Evolutionary conservation across 2,113 vertebrate genomes (phyloP).

Genomic region (Phocoena phocoena): DNA sequence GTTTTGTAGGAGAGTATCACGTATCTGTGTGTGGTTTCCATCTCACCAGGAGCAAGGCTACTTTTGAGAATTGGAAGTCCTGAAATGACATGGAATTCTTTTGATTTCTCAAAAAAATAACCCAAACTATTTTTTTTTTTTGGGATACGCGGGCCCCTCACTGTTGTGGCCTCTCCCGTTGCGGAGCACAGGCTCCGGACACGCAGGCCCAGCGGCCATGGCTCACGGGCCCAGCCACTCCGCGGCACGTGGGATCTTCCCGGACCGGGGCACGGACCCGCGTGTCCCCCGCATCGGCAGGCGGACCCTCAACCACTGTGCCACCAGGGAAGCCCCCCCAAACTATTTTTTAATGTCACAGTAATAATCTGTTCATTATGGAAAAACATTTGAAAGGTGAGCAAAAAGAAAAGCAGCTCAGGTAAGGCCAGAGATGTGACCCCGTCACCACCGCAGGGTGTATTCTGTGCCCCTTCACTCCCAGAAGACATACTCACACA

Average conservation of each 20-base stretch:
- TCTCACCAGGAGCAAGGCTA: background rate
- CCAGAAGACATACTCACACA: accelerated
- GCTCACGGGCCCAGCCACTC: too few species aligned
- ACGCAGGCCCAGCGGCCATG: too few species aligned
- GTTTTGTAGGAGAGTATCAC: accelerated
- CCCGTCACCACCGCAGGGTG: accelerated
- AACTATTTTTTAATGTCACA: background rate
- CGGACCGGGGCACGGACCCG: accelerated
- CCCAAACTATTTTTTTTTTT: background rate
- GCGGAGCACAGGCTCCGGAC: too few species aligned
- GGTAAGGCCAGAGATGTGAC: background rate
- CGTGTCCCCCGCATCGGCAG: too few species aligned
- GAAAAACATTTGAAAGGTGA: background rate
- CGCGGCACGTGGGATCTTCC: accelerated
- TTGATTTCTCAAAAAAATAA: background rate
- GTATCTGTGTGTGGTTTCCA: background rate
- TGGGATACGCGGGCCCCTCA: accelerated
- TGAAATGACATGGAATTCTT: background rate
- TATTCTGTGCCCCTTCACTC: background rate
- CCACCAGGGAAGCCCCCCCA: background rate
- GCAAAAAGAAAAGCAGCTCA: background rate
- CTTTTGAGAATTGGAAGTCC: background rate
- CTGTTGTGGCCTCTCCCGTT: too few species aligned
- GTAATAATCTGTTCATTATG: background rate
- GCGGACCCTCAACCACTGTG: too few species aligned